Base-by-base conservation (phyloP, 2,797 vertebrate genomes). In the Muscicapa comitata region DNA sequence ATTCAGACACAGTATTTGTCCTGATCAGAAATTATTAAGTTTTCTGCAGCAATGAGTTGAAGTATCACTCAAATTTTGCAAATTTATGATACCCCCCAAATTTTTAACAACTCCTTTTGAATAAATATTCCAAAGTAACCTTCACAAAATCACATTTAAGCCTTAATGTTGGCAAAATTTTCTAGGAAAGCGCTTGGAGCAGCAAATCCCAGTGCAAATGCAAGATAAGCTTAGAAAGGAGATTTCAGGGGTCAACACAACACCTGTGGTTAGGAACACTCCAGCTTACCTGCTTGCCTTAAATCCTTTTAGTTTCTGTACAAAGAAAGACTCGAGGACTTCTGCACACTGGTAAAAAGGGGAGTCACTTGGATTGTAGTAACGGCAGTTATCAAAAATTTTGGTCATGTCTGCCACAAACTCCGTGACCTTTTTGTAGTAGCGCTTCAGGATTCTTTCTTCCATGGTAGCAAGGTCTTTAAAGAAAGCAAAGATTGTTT, bases 361-460 rank as follows among this genome's bases (percentile, higher is more conserved):
- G 85, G 99, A 99, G 97, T 99, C 99, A 62, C 99, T 99, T 88
- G 99, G 99, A 97, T 99, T 99, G 98, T 99, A 99, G 97, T 99
- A 99, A 97, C 99, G 99, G 98, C 99, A 99, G 98, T 99, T 99
- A 98, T 99, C 99, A 94, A 99, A 99, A 98, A 99, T 99, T 99
- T 99, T 99, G 99, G 99, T 99, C 99, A 99, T 99, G 97, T 99
- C 99, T 67, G 99, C 99, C 95, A 99, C 99, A 92, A 99, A 99
- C 97, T 99, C 99, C 0, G 99, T 99, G 96, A 99, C 98, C 97
- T 99, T 99, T 97, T 99, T 98, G 97, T 99, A 99, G 96, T 98
- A 98, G 50, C 98, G 98, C 72, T 98, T 99, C 97, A 99, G 98
- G 94, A 99, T 95, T 97, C 99, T 98, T 95, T 99, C 99, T 94